Conservation (phyloP, 2,113 vertebrate species). For the Pedetes capensis region DNA sequence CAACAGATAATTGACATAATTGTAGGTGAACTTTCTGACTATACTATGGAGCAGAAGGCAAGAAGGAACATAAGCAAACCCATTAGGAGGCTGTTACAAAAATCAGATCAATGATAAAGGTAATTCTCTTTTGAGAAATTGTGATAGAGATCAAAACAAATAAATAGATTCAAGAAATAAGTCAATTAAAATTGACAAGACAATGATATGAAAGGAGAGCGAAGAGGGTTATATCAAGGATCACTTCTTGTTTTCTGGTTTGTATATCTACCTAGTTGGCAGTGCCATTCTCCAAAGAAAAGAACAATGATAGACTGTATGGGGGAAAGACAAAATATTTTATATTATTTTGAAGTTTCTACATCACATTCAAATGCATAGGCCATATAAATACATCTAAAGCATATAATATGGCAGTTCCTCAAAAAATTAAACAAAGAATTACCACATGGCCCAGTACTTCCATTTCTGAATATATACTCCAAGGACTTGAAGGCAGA, state of each 20-base stretch:
- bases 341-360: conserved; percentile 9
- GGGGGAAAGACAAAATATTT: neutral
- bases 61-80: neutral
- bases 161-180: neutral
- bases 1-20: neutral
- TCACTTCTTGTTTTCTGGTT: neutral
- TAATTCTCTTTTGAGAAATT: neutral
- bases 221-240: neutral
- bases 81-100: neutral
- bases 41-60: neutral
- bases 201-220: neutral
- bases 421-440: neutral
- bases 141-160: neutral
- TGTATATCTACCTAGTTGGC: neutral
- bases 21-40: neutral
- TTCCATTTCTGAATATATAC: neutral
- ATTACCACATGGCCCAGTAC: neutral
- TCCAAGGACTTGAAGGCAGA: neutral
- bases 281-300: neutral
- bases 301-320: neutral
- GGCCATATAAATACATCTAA: neutral
- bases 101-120: neutral
- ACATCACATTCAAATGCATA: neutral
- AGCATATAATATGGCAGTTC: neutral
- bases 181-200: conserved; percentile 11